Evolutionary conservation across 2,113 vertebrate species (phyloP).

Genomic region (Microcebus lehilahytsara): DNA sequence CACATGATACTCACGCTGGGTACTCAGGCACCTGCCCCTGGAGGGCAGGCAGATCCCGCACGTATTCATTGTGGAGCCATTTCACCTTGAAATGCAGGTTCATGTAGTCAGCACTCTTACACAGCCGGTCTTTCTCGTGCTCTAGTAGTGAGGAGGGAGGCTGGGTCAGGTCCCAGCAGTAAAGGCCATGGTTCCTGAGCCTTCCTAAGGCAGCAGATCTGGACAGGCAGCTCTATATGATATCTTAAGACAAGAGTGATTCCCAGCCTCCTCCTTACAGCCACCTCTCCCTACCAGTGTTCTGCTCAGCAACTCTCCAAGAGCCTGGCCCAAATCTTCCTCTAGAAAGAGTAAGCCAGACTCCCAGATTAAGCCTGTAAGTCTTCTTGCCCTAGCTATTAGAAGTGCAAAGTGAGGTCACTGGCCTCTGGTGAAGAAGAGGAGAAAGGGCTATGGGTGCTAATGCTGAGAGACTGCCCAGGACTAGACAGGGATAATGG

Average conservation of each 20-base stretch:
- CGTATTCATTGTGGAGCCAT: conserved; percentile 97
- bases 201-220: not conserved
- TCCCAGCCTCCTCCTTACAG: not conserved
- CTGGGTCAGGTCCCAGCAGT: not conserved
- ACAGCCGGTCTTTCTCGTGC: conserved; percentile 94
- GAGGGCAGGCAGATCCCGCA: conserved; percentile 91
- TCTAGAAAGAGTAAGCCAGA: not conserved
- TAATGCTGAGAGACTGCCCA: not conserved
- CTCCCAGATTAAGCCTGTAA: not conserved
- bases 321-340: conserved; percentile 18
- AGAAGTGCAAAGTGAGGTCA: not conserved
- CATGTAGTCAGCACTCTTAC: conserved; percentile 99
- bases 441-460: not conserved
- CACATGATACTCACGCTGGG: conserved; percentile 90
- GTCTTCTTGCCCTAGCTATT: not conserved
- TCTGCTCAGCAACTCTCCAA: conserved; percentile 15
- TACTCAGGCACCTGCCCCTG: conserved; percentile 93
- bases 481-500: not conserved
- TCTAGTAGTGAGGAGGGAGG: conserved; percentile 83
- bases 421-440: not conserved
- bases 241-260: not conserved
- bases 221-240: not conserved
- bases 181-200: not conserved
- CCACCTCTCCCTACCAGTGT: not conserved
- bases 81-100: conserved; percentile 99